Base-by-base conservation (phyloP, 2,888 invertebrate species). In the Phyllotreta cruciferae region DNA sequence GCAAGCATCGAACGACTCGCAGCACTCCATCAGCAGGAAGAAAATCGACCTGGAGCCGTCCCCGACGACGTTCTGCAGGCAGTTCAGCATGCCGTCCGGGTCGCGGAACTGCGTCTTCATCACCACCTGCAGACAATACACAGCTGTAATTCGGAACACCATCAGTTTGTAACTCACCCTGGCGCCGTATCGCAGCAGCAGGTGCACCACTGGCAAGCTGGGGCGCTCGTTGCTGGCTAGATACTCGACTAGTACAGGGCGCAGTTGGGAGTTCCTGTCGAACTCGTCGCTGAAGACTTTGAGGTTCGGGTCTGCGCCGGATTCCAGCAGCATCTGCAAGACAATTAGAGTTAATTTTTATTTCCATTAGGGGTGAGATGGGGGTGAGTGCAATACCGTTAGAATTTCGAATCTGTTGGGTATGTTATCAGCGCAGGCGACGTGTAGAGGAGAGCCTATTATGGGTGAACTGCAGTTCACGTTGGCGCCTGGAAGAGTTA, bases 61-160 rank as follows among this genome's bases (percentile, higher is more conserved):
- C 0, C 82, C 71, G 0, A 84, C 83, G 0, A 87, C 84, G 77
- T 91, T 89, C 70, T 90, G 89, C 8, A 93, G 84, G 35, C 89
- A 90, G 77, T 92, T 93, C 4, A 94, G 83, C 60, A 94, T 88
- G 38, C 94, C 93, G 75, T 91, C 90, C 0, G 93, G 92, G 76
- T 94, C 92, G 62, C 92, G 86, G 77, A 90, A 92, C 71, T 93
- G 93, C 6, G 91, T 91, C 80, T 92, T 91, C 85, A 92, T 90
- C 11, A 91, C 88, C 0, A 91, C 91, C 88, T 88, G 78, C 8
- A 64, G 70, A 42, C 45, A 7, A 50, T 24, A 10, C 44, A 13
- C 24, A 49, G n/a, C 35, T 34, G 9, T 3, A 5, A 47, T 13
- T 8, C 13, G 13, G 8, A 11, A 47, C 11, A 47, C 24, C 8